Conservation (phyloP, 2,797 vertebrate species). For the Crax fasciolata region DNA sequence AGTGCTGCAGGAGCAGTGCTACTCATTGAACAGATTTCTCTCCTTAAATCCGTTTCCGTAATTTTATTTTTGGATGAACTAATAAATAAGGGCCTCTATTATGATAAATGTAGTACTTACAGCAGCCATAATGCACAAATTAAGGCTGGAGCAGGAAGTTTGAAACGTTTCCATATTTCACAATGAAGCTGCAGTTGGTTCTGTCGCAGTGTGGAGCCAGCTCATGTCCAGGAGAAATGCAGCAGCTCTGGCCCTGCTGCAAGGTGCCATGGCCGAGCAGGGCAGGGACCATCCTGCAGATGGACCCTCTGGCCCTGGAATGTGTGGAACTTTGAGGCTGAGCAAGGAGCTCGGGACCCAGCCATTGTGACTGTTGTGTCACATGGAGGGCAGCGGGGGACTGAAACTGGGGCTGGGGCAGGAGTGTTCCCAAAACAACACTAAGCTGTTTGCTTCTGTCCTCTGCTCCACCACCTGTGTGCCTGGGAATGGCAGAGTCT, state of each 20-base stretch:
- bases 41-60: constrained; percentile 77
- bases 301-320: too few relatives aligned
- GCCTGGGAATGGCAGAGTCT: constrained; percentile 56
- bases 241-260: too few relatives aligned
- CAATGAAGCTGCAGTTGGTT: constrained; percentile 51
- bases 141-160: constrained; percentile 66
- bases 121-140: constrained; percentile 71
- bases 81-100: constrained; percentile 75
- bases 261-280: too few relatives aligned
- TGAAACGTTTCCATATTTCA: constrained; percentile 65
- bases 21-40: constrained; percentile 73
- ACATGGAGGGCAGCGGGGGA: constrained; percentile 43
- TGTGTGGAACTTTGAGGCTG: too few relatives aligned
- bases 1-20: constrained; percentile 65
- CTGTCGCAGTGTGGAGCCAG: constrained; percentile 38
- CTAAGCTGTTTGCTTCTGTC: constrained; percentile 3
- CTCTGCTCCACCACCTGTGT: constrained; percentile 53
- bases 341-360: background rate
- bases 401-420: constrained; percentile 5
- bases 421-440: constrained; percentile 53
- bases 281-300: too few relatives aligned
- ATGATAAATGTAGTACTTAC: constrained; percentile 68
- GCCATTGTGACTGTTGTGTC: background rate
- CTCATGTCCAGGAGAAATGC: background rate
- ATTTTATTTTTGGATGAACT: constrained; percentile 68